Conservation (phyloP, 2,888 invertebrate genomes). For the Cerceris ruficornis region DNA sequence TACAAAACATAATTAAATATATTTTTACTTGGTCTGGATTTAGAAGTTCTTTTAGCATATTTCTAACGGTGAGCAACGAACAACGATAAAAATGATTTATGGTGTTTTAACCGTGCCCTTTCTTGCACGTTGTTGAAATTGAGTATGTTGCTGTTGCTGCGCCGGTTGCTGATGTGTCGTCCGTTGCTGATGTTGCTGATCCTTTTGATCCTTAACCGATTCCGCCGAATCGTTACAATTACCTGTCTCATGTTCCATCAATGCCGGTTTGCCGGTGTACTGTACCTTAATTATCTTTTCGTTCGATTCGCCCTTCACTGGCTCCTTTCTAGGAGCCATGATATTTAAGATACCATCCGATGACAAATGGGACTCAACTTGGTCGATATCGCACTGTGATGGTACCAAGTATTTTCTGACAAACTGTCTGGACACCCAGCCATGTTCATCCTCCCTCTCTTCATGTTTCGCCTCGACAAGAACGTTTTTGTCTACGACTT, state of each 20-base stretch:
- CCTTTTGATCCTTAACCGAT: not conserved
- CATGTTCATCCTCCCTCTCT: slow-evolving; percentile 89
- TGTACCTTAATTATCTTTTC: slow-evolving; percentile 64
- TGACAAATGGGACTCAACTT: slow-evolving; percentile 89
- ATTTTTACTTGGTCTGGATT: too few relatives aligned
- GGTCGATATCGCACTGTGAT: slow-evolving; percentile 86
- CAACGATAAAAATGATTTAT: slow-evolving; percentile 8
- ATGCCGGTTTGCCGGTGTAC: slow-evolving; percentile 66
- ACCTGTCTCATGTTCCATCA: slow-evolving; percentile 37
- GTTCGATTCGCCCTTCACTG: slow-evolving; percentile 53
- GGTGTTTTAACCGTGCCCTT: slow-evolving; percentile 16
- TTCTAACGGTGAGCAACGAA: not conserved
- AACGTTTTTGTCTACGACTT: slow-evolving; percentile 88
- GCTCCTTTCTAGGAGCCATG: slow-evolving; percentile 86
- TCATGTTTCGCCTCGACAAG: slow-evolving; percentile 91
- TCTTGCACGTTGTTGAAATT: slow-evolving; percentile 16
- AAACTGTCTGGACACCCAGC: slow-evolving; percentile 91
- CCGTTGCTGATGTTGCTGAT: not conserved
- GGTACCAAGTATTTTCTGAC: slow-evolving; percentile 88
- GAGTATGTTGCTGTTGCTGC: slow-evolving; percentile 17
- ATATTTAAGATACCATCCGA: slow-evolving; percentile 92
- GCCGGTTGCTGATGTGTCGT: slow-evolving; percentile 5
- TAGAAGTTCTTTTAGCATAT: too few relatives aligned
- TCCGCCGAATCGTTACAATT: not conserved
- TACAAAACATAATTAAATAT: too few relatives aligned